A percentile compares a stretch with the other conserved stretches of the same genome.
Evolutionary conservation across 2,888 invertebrate species (phyloP).

Genomic region (Halocaridina rubra): DNA sequence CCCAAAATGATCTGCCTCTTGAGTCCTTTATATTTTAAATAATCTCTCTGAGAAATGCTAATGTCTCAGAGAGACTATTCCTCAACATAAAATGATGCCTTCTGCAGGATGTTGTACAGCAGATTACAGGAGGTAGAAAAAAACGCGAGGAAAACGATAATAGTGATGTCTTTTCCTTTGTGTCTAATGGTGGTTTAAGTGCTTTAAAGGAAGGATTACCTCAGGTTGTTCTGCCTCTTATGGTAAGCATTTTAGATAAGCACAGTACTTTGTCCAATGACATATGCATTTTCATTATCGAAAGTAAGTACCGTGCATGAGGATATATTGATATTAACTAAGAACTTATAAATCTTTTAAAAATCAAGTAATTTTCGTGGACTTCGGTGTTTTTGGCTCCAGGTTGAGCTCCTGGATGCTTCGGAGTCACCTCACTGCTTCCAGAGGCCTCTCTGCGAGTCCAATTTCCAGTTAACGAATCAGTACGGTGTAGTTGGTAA

Average conservation of each 20-base stretch:
- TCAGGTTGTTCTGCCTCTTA: conserved; percentile 51
- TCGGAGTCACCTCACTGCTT: conserved; percentile 36
- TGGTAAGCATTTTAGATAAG: conserved; percentile 28
- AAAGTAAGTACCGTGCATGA: background rate
- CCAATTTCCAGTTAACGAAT: conserved; percentile 30
- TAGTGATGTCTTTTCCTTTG: conserved; percentile 25
- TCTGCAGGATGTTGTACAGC: conserved; percentile 55
- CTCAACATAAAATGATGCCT: no score
- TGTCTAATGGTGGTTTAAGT: conserved; percentile 52
- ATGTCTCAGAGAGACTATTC: no score
- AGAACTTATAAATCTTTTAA: no score
- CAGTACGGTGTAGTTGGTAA: conserved; percentile 45
- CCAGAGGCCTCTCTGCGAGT: conserved; percentile 49
- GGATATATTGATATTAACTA: background rate
- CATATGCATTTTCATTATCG: background rate
- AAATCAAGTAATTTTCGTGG: no score
- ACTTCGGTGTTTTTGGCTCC: background rate
- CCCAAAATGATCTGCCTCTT: no score
- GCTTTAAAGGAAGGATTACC: conserved; percentile 52
- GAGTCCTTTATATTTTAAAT: no score
- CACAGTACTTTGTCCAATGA: background rate
- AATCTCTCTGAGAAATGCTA: no score
- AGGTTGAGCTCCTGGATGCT: conserved; percentile 48
- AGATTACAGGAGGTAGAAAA: conserved; percentile 25
- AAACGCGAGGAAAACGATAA: conserved; percentile 10